Conservation (phyloP, 2,113 vertebrate species). For the Siniperca knerii region DNA sequence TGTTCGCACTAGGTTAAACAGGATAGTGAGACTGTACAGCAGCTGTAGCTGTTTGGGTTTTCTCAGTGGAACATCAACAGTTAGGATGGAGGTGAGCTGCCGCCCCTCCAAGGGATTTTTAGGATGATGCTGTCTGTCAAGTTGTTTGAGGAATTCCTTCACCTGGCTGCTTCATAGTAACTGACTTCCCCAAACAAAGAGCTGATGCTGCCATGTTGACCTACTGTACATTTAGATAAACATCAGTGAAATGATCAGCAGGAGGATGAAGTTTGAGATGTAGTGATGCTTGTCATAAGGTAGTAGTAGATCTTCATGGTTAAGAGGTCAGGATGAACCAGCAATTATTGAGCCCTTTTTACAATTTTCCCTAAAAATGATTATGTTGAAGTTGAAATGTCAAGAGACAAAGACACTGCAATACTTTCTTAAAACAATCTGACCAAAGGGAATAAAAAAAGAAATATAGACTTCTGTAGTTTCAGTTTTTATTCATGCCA, state of each 20-base stretch:
- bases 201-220: not conserved
- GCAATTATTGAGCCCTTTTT: too few species aligned
- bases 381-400: too few species aligned
- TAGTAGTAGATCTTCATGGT: too few species aligned
- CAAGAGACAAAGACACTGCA: too few species aligned
- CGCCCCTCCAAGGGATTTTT: not conserved
- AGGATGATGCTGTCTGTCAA: not conserved
- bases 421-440: too few species aligned
- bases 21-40: slow-evolving; percentile 3
- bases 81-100: slow-evolving; percentile 12
- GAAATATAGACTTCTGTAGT: too few species aligned
- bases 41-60: not conserved
- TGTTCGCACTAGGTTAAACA: slow-evolving; percentile 3
- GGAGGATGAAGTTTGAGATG: too few species aligned
- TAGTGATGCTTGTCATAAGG: too few species aligned
- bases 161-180: not conserved
- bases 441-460: too few species aligned
- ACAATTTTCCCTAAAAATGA: too few species aligned
- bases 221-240: not conserved
- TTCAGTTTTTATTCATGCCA: too few species aligned
- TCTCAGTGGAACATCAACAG: slow-evolving; percentile 9
- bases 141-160: slow-evolving; percentile 1
- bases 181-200: not conserved
- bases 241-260: not conserved
- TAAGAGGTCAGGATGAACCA: too few species aligned